Percentiles rank a stretch among this genome's conserved stretches.
These are phyloP conservation scores for Coregonus sp. DNA, from an alignment of 2,797 vertebrate genomes.

Conservation along the genomic window DNA sequence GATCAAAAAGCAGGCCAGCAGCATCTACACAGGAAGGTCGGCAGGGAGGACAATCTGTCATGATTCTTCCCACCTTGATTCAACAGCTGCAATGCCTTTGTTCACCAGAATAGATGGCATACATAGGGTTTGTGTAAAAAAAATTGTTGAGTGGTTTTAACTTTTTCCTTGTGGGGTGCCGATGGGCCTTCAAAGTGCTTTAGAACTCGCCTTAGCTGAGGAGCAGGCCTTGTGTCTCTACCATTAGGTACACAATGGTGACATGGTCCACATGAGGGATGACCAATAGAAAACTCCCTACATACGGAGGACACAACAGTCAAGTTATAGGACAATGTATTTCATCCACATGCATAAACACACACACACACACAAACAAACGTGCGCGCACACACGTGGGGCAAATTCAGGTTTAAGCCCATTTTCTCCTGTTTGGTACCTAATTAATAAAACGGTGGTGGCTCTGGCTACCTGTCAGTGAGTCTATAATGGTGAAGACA, in stretches of 20 bases:
- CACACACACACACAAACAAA: no score
- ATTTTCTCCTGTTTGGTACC: no score
- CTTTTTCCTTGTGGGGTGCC: neutral
- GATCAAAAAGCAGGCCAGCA: neutral
- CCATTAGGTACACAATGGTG: no score
- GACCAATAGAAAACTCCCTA: no score
- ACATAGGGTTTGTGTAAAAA: neutral
- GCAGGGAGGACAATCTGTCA: no score
- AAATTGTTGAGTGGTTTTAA: neutral
- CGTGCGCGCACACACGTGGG: no score
- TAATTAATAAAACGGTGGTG: neutral
- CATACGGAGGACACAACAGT: no score
- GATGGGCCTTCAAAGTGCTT: neutral
- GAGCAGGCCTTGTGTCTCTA: neutral
- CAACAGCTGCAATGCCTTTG: no score
- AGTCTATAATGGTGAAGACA: neutral
- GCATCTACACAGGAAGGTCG: no score
- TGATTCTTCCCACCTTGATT: no score
- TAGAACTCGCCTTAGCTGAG: neutral
- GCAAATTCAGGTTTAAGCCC: neutral
- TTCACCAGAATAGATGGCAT: neutral
- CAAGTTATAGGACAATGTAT: no score
- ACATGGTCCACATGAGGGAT: no score
- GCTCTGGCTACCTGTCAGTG: neutral
- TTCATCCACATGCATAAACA: neutral